These are phyloP conservation scores for Agrilus cyanescens DNA, from an alignment of 2,888 invertebrate genomes.

Conservation along the genomic window DNA sequence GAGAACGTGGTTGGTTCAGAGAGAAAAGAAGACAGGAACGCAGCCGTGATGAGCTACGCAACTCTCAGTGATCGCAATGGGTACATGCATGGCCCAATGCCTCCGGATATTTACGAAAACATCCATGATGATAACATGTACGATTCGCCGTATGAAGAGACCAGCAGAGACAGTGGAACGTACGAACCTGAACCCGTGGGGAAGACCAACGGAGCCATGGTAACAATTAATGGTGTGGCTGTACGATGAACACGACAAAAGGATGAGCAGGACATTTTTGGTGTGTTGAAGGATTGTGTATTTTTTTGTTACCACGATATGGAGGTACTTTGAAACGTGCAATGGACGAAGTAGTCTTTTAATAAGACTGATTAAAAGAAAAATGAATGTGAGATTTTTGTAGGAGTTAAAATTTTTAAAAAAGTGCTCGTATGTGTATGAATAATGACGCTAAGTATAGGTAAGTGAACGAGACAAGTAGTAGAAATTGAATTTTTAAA, in stretches of 20 bases:
- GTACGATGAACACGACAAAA: slow-evolving; percentile 53
- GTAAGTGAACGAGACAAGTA: no score
- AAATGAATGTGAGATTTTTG: no score
- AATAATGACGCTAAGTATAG: no score
- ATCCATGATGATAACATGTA: slow-evolving; percentile 59
- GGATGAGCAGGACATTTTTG: no score
- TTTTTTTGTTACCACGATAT: no score
- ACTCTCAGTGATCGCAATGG: slow-evolving; percentile 61
- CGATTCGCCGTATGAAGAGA: slow-evolving; percentile 64
- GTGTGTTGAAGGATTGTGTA: no score
- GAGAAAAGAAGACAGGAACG: slow-evolving; percentile 73
- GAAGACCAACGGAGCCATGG: slow-evolving; percentile 43
- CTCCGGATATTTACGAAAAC: slow-evolving; percentile 47
- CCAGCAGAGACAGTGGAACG: slow-evolving; percentile 43
- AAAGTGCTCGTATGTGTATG: no score
- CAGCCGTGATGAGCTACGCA: slow-evolving; percentile 82
- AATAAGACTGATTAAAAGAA: no score
- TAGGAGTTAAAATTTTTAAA: no score
- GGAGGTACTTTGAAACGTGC: no score
- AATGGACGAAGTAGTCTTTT: no score
- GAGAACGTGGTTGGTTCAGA: slow-evolving; percentile 81
- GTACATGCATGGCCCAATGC: slow-evolving; percentile 23
- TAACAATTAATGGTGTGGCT: slow-evolving; percentile 82
- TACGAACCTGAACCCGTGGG: slow-evolving; percentile 56
- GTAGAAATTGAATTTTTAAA: no score